These are phyloP conservation scores for Mylabris phalerata DNA, from an alignment of 1,140 invertebrate genomes.

Conservation along the genomic window DNA sequence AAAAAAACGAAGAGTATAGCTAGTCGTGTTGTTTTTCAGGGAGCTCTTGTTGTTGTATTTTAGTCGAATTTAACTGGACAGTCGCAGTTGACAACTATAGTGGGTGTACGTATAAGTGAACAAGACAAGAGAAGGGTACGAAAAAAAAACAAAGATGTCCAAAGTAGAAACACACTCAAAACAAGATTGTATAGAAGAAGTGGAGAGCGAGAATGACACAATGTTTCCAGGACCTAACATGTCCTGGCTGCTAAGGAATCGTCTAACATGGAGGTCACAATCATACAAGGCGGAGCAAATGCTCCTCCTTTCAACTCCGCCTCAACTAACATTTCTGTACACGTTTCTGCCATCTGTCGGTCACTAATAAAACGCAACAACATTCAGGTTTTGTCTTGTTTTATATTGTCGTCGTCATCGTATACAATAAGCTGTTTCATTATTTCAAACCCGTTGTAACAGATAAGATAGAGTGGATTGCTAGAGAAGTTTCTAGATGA, in stretches of 20 bases:
- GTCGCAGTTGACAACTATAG: too few relatives aligned
- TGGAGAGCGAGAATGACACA: slow-evolving; percentile 15
- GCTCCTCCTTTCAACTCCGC: slow-evolving; percentile 27
- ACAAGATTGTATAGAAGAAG: slow-evolving; percentile 4
- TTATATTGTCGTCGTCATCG: slow-evolving; percentile 26
- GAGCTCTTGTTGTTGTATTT: too few relatives aligned
- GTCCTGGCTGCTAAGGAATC: slow-evolving; percentile 34
- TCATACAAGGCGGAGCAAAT: slow-evolving; percentile 23
- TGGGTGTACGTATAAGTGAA: not conserved
- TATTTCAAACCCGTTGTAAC: slow-evolving; percentile 33
- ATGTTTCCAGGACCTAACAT: slow-evolving; percentile 35
- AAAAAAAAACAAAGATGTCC: slow-evolving; percentile 18
- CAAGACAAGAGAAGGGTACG: not conserved
- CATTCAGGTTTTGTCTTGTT: slow-evolving; percentile 21
- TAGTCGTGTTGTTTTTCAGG: too few relatives aligned
- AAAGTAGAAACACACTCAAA: slow-evolving; percentile 15
- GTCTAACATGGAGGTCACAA: slow-evolving; percentile 39
- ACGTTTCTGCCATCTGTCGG: slow-evolving; percentile 35
- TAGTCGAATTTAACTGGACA: too few relatives aligned
- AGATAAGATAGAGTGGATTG: slow-evolving; percentile 24
- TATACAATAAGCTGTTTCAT: slow-evolving; percentile 35
- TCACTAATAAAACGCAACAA: slow-evolving; percentile 2
- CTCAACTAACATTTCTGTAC: slow-evolving; percentile 15
- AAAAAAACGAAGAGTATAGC: too few relatives aligned
- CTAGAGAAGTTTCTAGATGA: too few relatives aligned